These are phyloP conservation scores for Elegia similella DNA, from an alignment of 2,888 invertebrate genomes.

Conservation along the genomic window DNA sequence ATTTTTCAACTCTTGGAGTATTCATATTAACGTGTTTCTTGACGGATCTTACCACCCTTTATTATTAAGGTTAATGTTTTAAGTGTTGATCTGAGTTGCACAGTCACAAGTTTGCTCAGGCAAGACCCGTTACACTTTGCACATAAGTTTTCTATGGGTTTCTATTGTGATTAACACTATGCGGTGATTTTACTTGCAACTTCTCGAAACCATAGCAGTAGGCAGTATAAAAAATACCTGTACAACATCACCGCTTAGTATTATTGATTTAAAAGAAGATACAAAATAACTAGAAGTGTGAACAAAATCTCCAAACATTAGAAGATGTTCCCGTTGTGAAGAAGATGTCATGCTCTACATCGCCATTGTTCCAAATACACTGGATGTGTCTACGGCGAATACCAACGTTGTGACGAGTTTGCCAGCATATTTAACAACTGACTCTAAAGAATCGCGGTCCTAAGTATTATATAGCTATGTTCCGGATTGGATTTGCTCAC, in stretches of 20 bases:
- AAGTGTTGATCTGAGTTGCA: not conserved
- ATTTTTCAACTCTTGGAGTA: slow-evolving; percentile 70
- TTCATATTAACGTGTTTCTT: slow-evolving; percentile 65
- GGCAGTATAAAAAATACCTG: not conserved
- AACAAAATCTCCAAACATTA: not conserved
- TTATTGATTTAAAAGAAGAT: not conserved
- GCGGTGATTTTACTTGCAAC: slow-evolving; percentile 29
- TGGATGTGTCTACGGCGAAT: not conserved
- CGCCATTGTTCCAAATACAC: not conserved
- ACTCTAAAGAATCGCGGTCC: no score
- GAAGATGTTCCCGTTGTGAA: not conserved
- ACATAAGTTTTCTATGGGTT: not conserved
- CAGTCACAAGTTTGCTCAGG: not conserved
- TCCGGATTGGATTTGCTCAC: no score
- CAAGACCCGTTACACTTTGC: not conserved
- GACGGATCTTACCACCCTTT: slow-evolving; percentile 57
- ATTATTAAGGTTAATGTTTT: slow-evolving; percentile 33
- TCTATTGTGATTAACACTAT: slow-evolving; percentile 5
- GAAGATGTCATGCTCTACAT: not conserved
- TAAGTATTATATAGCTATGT: no score
- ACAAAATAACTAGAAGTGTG: not conserved
- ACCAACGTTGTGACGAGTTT: not conserved
- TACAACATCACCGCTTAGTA: no score
- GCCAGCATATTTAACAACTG: no score
- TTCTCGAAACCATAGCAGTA: slow-evolving; percentile 20